Percentiles rank a stretch among this genome's conserved stretches.
Conservation (phyloP, 2,888 invertebrate species). For the Altica lythri region DNA sequence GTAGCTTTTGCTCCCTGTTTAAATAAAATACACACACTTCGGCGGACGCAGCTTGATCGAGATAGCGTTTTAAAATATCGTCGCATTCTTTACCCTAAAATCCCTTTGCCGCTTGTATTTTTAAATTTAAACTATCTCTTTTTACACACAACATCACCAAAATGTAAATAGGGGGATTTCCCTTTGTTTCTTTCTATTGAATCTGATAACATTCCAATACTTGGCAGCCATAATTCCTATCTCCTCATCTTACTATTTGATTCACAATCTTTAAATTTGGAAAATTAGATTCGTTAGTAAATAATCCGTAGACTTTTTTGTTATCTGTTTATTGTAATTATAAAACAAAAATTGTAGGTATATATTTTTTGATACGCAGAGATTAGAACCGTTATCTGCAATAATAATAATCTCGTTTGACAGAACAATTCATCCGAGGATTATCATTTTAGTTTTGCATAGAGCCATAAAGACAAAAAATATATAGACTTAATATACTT, state of each 20-base stretch:
- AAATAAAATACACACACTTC: conserved; percentile 2
- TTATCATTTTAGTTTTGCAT: too few relatives aligned
- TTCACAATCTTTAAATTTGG: conserved; percentile 35
- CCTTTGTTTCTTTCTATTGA: conserved; percentile 47
- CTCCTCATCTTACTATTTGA: conserved; percentile 34
- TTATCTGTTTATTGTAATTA: too few relatives aligned
- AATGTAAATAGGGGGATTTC: conserved; percentile 49
- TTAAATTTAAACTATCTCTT: conserved; percentile 49
- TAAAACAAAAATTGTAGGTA: too few relatives aligned
- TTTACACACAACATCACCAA: conserved; percentile 47
- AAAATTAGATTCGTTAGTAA: too few relatives aligned
- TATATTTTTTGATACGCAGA: too few relatives aligned
- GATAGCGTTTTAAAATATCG: conserved; percentile 56
- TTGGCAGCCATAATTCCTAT: conserved; percentile 41
- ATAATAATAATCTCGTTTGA: too few relatives aligned
- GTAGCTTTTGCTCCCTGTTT: background rate
- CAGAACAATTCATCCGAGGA: too few relatives aligned
- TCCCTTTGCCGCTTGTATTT: conserved; percentile 44
- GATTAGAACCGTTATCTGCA: too few relatives aligned
- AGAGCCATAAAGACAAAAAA: too few relatives aligned
- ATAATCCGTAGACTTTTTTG: too few relatives aligned
- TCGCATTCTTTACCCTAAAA: conserved; percentile 50
- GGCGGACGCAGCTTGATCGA: conserved; percentile 37
- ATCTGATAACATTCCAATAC: conserved; percentile 47
- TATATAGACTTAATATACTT: too few relatives aligned